phyloP scores from a whole-genome alignment of 2,113 vertebrate species.

The Heliornis fulica region DNA sequence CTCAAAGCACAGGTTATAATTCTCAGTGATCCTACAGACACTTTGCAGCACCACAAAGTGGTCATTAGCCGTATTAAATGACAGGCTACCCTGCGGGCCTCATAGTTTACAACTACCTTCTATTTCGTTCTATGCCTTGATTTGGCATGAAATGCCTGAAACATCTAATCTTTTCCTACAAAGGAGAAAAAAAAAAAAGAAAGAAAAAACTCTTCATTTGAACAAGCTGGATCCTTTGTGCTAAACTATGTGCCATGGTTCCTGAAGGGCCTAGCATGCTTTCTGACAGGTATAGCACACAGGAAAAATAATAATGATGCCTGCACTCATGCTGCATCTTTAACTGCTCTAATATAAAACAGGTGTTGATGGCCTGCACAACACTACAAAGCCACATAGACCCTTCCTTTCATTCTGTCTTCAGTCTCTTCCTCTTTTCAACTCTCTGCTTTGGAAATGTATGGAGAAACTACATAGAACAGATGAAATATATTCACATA shows the following conservation, averaged over 20 bases:
- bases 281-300: not conserved
- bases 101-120: not conserved
- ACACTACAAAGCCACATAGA: not conserved
- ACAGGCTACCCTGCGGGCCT: not conserved
- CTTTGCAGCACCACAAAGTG: not conserved
- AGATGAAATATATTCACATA: not conserved
- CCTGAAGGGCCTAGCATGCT: not conserved
- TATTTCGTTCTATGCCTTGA: not conserved
- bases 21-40: not conserved
- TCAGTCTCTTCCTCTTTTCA: not conserved
- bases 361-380: not conserved
- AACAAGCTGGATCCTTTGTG: not conserved
- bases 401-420: not conserved
- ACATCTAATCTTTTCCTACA: not conserved
- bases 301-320: not conserved
- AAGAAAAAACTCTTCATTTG: not conserved
- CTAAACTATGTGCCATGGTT: not conserved
- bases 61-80: not conserved
- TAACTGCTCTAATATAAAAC: not conserved
- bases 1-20: not conserved
- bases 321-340: not conserved
- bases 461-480: not conserved
- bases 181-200: not conserved
- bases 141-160: not conserved
- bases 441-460: not conserved